Base-by-base conservation (phyloP, 37 sponge, comb jelly and placozoan genomes). In the Bolinopsis microptera region DNA sequence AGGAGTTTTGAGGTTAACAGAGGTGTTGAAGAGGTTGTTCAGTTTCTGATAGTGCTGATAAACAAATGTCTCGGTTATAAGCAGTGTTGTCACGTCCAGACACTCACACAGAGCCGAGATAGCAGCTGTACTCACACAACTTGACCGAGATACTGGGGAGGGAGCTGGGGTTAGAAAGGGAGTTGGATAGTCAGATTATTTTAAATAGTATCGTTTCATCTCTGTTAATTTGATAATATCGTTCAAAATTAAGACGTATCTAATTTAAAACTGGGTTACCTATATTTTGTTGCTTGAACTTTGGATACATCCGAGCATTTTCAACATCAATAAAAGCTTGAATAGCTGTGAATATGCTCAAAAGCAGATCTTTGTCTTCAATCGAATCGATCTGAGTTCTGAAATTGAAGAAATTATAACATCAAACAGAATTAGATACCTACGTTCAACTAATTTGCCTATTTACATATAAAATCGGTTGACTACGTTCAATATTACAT, bases 21-120 rank as follows among this genome's bases (percentile, higher is more conserved):
- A 16, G 39, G 90, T 34, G 48, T 40, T 86, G 90, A 86, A 86
- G 26, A 86, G 27, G 30, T 39, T 86, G 61, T 86, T 86, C 22
- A 86, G 90, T 41, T 27, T 86, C 61, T 86, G 90, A 48, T 86
- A 86, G 48, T 86, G 90, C 39, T 86, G 90, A 27, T 41, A 86
- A 3, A 86, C 90, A 39, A 18, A 33, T 0, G 41, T 28, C 35
- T 86, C 90, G 37, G 61, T 41, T 2, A 41, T 41, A 3, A 86
- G 90, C 61, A n/a, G 61, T 0, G 90, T 86, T 16, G 90, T 34
- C 26, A 86, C 90, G 8, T 86, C 90, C 27, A 86, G 61, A 86
- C 90, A 86, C 48, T 40, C 36, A 86, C 90, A 86, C 30, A 86
- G 30, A 3, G 61, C 90, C 2, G 41, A 24, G 25, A 86, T 39